These are phyloP conservation scores for Rhynchonycteris naso DNA, from an alignment of 2,797 vertebrate species.

Conservation along the genomic window DNA sequence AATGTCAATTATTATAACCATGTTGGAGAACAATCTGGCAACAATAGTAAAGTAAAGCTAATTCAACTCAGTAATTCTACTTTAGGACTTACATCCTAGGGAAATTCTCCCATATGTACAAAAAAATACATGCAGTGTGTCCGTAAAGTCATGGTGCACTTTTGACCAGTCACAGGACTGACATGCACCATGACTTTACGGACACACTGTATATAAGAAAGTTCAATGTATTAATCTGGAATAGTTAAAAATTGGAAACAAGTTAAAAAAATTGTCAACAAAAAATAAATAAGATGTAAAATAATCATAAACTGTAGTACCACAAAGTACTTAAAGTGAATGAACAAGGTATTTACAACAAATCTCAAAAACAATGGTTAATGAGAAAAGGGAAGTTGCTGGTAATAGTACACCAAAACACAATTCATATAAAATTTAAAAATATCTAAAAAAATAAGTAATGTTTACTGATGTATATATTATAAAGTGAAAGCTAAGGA, in stretches of 20 bases:
- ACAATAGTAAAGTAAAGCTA: not conserved
- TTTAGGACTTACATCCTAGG: not conserved
- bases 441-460: not conserved
- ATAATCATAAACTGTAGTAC: not conserved
- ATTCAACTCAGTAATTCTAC: not conserved
- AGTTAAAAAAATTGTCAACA: not conserved
- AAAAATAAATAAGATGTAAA: constrained; percentile 35
- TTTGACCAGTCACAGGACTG: no score
- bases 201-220: not conserved
- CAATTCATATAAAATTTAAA: not conserved
- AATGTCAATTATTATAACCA: not conserved
- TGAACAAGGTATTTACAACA: not conserved
- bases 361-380: constrained; percentile 43
- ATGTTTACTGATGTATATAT: not conserved
- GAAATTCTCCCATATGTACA: not conserved
- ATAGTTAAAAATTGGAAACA: constrained; percentile 33
- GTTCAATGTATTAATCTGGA: not conserved
- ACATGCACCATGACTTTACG: no score
- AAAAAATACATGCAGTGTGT: constrained; percentile 16
- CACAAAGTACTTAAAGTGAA: constrained; percentile 51
- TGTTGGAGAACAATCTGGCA: not conserved
- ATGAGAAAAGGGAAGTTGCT: not conserved
- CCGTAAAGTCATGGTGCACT: no score
- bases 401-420: not conserved
- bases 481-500: not conserved